Percentiles rank a stretch among this genome's conserved stretches.
Evolutionary conservation across 23 tunicate genomes (phyloP).

Genomic region (Diplosoma virens): DNA sequence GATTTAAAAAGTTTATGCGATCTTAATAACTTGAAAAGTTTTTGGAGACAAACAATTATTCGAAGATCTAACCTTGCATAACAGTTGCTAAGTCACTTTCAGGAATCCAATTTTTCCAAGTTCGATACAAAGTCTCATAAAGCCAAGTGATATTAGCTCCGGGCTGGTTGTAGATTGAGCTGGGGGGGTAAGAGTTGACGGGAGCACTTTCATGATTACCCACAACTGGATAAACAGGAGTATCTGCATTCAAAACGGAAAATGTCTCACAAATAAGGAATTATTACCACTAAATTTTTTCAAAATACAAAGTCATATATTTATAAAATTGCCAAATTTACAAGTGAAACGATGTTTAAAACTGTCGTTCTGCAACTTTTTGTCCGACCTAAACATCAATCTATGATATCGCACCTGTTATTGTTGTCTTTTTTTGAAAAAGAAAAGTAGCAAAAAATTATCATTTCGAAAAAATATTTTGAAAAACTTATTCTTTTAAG

Average conservation of each 20-base stretch:
- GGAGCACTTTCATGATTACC: conserved; percentile 98
- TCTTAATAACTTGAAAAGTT: neutral
- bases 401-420: too few species aligned
- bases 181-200: conserved; percentile 88
- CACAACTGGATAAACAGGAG: conserved; percentile 74
- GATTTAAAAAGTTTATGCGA: neutral
- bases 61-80: conserved; percentile 12
- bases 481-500: too few species aligned
- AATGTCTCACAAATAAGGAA: too few species aligned
- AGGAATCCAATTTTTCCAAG: conserved; percentile 86
- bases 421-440: too few species aligned
- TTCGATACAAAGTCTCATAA: conserved; percentile 47
- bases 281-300: too few species aligned
- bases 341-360: too few species aligned
- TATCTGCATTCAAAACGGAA: conserved; percentile 39
- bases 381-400: too few species aligned
- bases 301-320: too few species aligned
- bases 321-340: too few species aligned
- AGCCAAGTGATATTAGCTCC: conserved; percentile 76
- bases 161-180: conserved; percentile 54
- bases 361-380: too few species aligned
- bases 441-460: too few species aligned
- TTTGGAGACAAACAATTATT: neutral
- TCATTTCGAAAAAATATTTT: too few species aligned
- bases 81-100: conserved; percentile 54